phyloP scores from a whole-genome alignment of 1,140 invertebrate genomes.

The Trissolcus basalis region DNA sequence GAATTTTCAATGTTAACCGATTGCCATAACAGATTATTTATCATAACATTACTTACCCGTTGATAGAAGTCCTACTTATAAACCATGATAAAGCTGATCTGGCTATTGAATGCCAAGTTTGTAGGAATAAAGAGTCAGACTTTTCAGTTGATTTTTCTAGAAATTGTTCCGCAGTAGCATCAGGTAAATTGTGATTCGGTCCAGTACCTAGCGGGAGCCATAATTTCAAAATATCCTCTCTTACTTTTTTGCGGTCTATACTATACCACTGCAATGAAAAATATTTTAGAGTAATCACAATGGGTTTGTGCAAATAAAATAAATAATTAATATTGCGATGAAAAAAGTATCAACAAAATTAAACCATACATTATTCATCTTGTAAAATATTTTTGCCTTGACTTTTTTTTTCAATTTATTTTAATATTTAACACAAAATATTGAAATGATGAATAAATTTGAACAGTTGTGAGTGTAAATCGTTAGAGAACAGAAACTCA shows the following conservation, averaged over 20 bases:
- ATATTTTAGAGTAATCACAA: slow-evolving; percentile 6
- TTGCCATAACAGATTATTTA: neutral
- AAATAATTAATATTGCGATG: too few relatives aligned
- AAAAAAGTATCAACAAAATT: too few relatives aligned
- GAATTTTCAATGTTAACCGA: too few relatives aligned
- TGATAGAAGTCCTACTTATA: slow-evolving; percentile 84
- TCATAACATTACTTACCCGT: slow-evolving; percentile 78
- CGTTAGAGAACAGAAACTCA: too few relatives aligned
- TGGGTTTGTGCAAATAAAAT: too few relatives aligned
- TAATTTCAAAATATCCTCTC: slow-evolving; percentile 68
- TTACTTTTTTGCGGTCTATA: slow-evolving; percentile 71
- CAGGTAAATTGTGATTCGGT: slow-evolving; percentile 70
- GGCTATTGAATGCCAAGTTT: slow-evolving; percentile 81
- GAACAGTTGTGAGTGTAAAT: too few relatives aligned
- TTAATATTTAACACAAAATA: too few relatives aligned
- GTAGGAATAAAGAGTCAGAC: slow-evolving; percentile 80
- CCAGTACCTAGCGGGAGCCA: slow-evolving; percentile 77
- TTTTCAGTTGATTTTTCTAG: slow-evolving; percentile 80
- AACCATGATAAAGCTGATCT: slow-evolving; percentile 81
- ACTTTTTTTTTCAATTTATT: too few relatives aligned
- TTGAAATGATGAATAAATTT: too few relatives aligned
- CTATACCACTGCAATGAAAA: slow-evolving; percentile 77
- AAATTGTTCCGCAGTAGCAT: slow-evolving; percentile 80
- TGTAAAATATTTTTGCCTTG: too few relatives aligned
- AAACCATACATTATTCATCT: too few relatives aligned